Conservation (phyloP, 64 coral and sea anemone genomes). For the Pocillopora verrucosa region DNA sequence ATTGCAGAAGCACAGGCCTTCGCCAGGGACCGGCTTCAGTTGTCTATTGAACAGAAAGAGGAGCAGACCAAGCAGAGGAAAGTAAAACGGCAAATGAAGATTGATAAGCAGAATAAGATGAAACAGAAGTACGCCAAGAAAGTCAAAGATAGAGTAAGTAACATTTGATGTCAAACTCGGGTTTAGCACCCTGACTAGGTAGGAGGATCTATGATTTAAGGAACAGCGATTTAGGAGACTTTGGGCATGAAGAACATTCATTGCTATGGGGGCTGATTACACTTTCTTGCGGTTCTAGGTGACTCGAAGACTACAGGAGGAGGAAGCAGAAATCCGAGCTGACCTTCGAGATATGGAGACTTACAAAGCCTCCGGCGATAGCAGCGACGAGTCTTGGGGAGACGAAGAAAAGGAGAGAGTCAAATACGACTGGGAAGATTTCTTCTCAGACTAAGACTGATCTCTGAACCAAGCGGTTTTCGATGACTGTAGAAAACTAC, state of each 20-base stretch:
- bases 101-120: constrained; percentile 15
- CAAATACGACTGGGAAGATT: constrained; percentile 1
- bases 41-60: not conserved
- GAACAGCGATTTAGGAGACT: not conserved
- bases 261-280: not conserved
- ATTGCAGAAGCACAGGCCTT: constrained; percentile 10
- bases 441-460: not conserved
- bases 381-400: constrained; percentile 17
- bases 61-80: not conserved
- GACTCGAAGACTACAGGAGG: not conserved
- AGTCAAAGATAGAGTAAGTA: not conserved
- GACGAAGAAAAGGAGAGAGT: not conserved
- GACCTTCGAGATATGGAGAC: not conserved
- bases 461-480: not conserved
- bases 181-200: too few species aligned
- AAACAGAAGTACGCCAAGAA: constrained; percentile 6
- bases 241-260: not conserved
- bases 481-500: not conserved
- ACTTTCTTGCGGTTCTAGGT: not conserved
- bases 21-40: constrained; percentile 8
- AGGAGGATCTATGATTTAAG: too few species aligned
- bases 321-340: not conserved
- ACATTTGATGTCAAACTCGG: not conserved
- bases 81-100: not conserved
- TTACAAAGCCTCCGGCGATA: not conserved